A percentile compares a stretch with the other conserved stretches of the same genome.
Conservation (phyloP, 2,113 vertebrate species). For the Centropus unirufus region DNA sequence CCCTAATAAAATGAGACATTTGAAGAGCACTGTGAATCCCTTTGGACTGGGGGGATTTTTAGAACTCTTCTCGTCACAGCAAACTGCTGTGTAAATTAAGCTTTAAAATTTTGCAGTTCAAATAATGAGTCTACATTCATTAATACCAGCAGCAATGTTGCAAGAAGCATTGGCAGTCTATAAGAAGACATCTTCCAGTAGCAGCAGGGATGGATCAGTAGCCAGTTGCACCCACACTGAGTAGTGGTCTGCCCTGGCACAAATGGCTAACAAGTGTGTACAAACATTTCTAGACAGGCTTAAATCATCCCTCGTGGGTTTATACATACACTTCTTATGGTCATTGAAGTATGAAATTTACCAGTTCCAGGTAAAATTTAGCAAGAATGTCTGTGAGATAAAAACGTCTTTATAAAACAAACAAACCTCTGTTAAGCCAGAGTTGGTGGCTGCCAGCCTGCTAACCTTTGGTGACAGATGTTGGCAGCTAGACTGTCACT, state of each 20-base stretch:
- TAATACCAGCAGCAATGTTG: background rate
- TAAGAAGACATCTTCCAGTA: background rate
- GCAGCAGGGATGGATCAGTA: background rate
- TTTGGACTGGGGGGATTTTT: background rate
- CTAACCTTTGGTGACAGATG: background rate
- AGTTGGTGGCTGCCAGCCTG: background rate
- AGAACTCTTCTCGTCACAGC: background rate
- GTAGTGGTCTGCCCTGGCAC: background rate
- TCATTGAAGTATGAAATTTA: background rate
- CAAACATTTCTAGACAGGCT: background rate
- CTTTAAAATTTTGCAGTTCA: background rate
- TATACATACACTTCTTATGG: background rate
- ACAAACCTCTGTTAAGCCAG: background rate
- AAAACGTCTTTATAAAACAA: background rate
- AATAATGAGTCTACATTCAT: background rate
- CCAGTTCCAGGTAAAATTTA: background rate
- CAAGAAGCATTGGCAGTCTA: background rate
- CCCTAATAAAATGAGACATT: background rate
- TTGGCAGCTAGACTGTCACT: conserved; percentile 26
- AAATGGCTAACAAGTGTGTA: background rate
- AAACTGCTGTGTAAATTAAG: background rate
- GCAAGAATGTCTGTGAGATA: accelerated
- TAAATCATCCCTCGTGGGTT: background rate
- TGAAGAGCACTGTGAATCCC: background rate
- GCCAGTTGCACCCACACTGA: background rate